Evolutionary conservation across 1,140 invertebrate genomes (phyloP), one percentile per base, ranked within the genome.

Genomic region (Polypedilum pembai): DNA sequence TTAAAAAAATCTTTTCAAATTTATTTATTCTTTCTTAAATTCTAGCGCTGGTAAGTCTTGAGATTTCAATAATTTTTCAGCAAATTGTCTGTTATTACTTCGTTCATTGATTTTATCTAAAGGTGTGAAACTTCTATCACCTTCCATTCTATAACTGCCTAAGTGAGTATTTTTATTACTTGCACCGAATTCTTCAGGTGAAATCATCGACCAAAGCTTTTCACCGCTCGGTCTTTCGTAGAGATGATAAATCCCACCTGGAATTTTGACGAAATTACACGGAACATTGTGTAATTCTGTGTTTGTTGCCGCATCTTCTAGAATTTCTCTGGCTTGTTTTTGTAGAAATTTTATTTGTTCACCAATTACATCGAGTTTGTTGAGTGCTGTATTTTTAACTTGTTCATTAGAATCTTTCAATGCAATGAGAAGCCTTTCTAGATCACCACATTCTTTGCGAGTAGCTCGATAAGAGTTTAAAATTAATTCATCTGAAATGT

Each of bases 181-280:
- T 80, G 83, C 76, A 63, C 85, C 86, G 89, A 90, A 91, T 80
- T 91, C 90, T 82, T 89, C 80, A 56, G 90, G 90, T 75, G 88
- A 91, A 8, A 93, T 78, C 83, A 92, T 89, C 41, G 90, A 91
- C 76, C 92, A 89, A 80, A 91, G 92, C 74, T 78, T 80, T 77
- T 88, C 85, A 21, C 88, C 90, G 5, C 86, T 87, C 73, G 85
- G 77, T 80, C 86, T 82, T 80, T 88, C 78, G 80, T 92, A 93
- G 24, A 92, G 82, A 80, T 92, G 88, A 81, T 92, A 93, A 66
- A 88, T 83, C 15, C 86, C 83, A 1, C 90, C 91, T 56, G 89
- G 87, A 74, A 87, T 86, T 81, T 92, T 92, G 1, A 88, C 81
- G 77, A 92, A 88, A 80, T 92, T 92, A 79, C 91, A 92, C 1